Evolutionary conservation across 1,140 invertebrate genomes (phyloP).

Genomic region (Drosophila nigromelanica): DNA sequence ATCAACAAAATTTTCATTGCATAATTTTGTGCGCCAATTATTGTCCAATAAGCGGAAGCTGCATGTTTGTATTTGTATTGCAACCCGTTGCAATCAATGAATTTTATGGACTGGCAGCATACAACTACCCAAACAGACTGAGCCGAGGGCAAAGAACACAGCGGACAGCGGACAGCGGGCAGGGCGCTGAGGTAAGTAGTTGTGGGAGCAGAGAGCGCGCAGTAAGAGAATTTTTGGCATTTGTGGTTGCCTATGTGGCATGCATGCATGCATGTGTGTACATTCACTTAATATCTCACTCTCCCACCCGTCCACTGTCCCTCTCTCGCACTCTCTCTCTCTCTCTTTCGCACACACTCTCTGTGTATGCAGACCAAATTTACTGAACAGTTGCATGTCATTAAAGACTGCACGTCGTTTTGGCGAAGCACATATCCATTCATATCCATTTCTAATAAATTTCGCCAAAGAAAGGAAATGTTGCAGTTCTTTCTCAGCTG

Average conservation of each 20-base stretch:
- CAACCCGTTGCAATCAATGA: constrained; percentile 49
- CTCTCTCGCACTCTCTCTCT: neutral
- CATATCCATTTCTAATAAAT: constrained; percentile 1
- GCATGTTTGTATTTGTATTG: constrained; percentile 53
- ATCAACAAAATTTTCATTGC: constrained; percentile 27
- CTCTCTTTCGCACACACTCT: neutral
- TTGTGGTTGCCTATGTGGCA: constrained; percentile 47
- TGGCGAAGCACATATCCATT: neutral
- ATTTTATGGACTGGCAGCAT: constrained; percentile 34
- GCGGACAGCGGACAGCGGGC: neutral
- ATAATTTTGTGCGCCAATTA: constrained; percentile 52
- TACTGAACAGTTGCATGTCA: constrained; percentile 47
- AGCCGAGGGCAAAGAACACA: neutral
- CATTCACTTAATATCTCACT: constrained; percentile 18
- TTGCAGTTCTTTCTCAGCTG: too few relatives aligned
- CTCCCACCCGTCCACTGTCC: neutral
- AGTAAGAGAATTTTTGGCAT: constrained; percentile 52
- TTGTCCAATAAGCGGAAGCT: constrained; percentile 47
- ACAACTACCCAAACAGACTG: constrained; percentile 7
- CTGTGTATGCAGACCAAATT: constrained; percentile 40
- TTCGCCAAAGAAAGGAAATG: constrained; percentile 6
- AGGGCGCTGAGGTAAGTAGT: neutral
- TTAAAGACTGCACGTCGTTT: constrained; percentile 30
- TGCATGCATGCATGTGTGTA: constrained; percentile 22
- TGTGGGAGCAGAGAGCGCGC: neutral